Percentiles rank a stretch among this genome's conserved stretches.
phyloP scores from a whole-genome alignment of 1,140 invertebrate species.

The Paralvinella palmiformis region DNA sequence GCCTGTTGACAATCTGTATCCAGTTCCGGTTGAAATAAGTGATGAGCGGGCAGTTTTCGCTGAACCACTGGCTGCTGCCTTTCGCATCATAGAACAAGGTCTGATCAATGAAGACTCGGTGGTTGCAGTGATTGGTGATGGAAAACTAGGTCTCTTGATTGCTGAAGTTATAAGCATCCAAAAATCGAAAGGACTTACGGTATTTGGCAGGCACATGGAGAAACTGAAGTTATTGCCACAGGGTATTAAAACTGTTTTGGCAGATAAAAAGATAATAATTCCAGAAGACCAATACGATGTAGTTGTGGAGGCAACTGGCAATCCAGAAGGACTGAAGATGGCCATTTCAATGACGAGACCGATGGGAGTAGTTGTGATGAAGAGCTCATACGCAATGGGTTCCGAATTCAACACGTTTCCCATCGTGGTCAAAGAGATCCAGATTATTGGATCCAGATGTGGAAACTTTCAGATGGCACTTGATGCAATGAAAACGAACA shows the following conservation, averaged over 20 bases:
- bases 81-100: slow-evolving; percentile 6
- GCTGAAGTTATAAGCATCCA: slow-evolving; percentile 1
- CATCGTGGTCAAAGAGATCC: slow-evolving; percentile 9
- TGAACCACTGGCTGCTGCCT: slow-evolving; percentile 11
- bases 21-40: neutral
- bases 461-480: slow-evolving; percentile 13
- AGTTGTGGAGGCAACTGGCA: slow-evolving; percentile 4
- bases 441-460: slow-evolving; percentile 9
- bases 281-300: slow-evolving; percentile 10
- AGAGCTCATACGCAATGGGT: slow-evolving; percentile 7
- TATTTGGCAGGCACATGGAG: slow-evolving; percentile 6
- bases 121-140: slow-evolving; percentile 12
- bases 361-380: slow-evolving; percentile 3
- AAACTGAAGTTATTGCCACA: neutral
- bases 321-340: slow-evolving; percentile 3
- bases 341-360: neutral
- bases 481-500: neutral
- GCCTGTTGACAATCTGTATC: slow-evolving; percentile 4
- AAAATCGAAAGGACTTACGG: neutral
- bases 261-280: too few species aligned
- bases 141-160: slow-evolving; percentile 10
- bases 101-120: slow-evolving; percentile 2
- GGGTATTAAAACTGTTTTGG: neutral
- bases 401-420: slow-evolving; percentile 4
- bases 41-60: slow-evolving; percentile 7